A percentile compares a stretch with the other conserved stretches of the same genome.
phyloP scores from a whole-genome alignment of 2,113 vertebrate species.

The Marcusenius ussheri region DNA sequence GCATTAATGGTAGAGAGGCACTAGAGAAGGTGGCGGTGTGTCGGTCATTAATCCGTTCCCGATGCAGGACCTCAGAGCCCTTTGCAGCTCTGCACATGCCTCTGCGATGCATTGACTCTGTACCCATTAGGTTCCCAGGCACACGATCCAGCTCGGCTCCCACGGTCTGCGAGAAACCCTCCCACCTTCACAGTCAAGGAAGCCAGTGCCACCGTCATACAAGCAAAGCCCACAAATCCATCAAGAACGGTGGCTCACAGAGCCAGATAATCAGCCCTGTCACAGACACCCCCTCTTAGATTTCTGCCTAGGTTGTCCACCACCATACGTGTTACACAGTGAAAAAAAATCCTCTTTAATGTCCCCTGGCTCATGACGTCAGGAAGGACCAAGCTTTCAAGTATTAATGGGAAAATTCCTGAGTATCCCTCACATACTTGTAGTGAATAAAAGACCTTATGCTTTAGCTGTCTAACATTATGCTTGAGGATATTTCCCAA shows the following conservation, averaged over 20 bases:
- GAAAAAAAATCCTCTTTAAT: constrained; percentile 47
- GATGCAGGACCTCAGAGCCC: constrained; percentile 35
- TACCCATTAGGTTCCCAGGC: not conserved
- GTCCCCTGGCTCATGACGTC: constrained; percentile 32
- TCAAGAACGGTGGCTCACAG: not conserved
- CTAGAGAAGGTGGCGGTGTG: not conserved
- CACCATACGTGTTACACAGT: constrained; percentile 35
- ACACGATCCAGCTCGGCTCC: not conserved
- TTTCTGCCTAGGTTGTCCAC: constrained; percentile 23
- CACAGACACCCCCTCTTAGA: not conserved
- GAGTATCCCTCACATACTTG: not conserved
- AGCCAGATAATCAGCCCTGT: not conserved
- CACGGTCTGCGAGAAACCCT: not conserved
- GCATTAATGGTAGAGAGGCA: not conserved
- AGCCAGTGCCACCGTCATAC: not conserved
- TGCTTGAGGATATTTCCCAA: not conserved
- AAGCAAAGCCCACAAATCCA: not conserved
- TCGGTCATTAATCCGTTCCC: constrained; percentile 16
- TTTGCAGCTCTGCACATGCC: not conserved
- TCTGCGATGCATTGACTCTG: not conserved
- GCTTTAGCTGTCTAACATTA: not conserved
- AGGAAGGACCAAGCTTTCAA: constrained; percentile 33
- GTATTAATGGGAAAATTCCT: not conserved
- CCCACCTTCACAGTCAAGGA: not conserved
- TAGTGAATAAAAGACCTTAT: not conserved